These are phyloP conservation scores for Ephialtes manifestator DNA, from an alignment of 2,888 invertebrate genomes.

Conservation along the genomic window DNA sequence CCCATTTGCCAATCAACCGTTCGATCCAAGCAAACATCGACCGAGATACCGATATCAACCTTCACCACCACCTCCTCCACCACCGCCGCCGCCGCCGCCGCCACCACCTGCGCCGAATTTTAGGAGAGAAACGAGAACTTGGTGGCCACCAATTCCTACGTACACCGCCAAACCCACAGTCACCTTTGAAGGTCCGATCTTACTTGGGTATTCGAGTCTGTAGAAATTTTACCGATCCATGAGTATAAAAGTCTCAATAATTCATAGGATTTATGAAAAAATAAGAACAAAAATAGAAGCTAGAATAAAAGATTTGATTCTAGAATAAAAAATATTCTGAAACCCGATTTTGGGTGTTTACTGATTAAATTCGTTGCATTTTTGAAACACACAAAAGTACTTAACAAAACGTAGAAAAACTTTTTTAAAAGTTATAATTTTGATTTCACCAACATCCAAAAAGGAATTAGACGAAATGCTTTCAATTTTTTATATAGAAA, in stretches of 20 bases:
- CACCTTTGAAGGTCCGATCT: slow-evolving; percentile 90
- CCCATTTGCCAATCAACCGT: slow-evolving; percentile 89
- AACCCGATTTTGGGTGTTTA: no score
- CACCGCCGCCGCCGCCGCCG: slow-evolving; percentile 68
- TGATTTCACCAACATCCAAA: no score
- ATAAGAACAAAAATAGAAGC: no score
- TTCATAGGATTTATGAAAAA: background rate
- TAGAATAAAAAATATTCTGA: no score
- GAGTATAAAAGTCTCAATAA: background rate
- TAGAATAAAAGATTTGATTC: no score
- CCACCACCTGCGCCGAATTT: slow-evolving; percentile 79
- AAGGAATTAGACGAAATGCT: no score
- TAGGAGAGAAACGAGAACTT: slow-evolving; percentile 86
- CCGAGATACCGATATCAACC: slow-evolving; percentile 93
- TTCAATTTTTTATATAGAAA: no score
- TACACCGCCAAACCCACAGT: slow-evolving; percentile 89
- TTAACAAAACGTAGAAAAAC: no score
- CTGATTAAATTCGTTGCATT: no score
- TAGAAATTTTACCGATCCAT: background rate
- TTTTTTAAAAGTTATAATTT: no score
- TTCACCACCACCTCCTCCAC: slow-evolving; percentile 80
- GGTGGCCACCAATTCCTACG: slow-evolving; percentile 87
- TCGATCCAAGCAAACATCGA: slow-evolving; percentile 92
- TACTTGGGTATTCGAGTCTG: slow-evolving; percentile 37
- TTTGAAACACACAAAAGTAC: no score